Base-by-base conservation (phyloP, 2,888 invertebrate species). In the Phania funesta region DNA sequence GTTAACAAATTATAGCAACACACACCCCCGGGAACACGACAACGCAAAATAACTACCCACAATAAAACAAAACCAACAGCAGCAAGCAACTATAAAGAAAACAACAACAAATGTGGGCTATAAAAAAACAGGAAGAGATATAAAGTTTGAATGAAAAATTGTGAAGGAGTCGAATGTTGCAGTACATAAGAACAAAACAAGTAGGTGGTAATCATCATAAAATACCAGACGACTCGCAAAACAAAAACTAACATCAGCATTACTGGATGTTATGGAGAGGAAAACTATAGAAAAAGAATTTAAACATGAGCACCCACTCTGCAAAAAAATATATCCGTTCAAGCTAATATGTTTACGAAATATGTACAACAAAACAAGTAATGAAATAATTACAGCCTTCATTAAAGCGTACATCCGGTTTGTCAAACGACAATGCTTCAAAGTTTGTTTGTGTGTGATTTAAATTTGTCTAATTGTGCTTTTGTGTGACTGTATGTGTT, bases 1-100 rank as follows among this genome's bases (percentile, higher is more conserved):
- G 73, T 82, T 82, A 78, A 74, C 81, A 82, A 82, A 82, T 82
- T 82, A 82, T 70, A 82, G 56, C 68, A 78, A 54, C 20, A 80
- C 20, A 80, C 75, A 64, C 62, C 81, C 77, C 46, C 29, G 71
- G 48, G 64, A 71, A 38, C 41, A 64, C 71, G 77, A 58, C 77
- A 78, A 78, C 77, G 77, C 20, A 56, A 48, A 52, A 65, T 35
- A 75, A 70, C 35, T 54, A 70, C 35, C 22, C 9, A 52, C 60
- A 58, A 67, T 41, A 58, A 64, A 70, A 62, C 8, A 50, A 58
- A 7, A 26, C 4, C 50, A 52, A 20, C 38, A 65, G n/a, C 18
- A 64, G n/a, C n/a, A 60, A 54, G 18, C 22, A 16, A 24, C 26
- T n/a, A 38, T 54, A 46, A 22, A 58, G 1, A 20, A 60, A 68